Conservation (phyloP, 64 coral and sea anemone genomes). For the Porites lutea region DNA sequence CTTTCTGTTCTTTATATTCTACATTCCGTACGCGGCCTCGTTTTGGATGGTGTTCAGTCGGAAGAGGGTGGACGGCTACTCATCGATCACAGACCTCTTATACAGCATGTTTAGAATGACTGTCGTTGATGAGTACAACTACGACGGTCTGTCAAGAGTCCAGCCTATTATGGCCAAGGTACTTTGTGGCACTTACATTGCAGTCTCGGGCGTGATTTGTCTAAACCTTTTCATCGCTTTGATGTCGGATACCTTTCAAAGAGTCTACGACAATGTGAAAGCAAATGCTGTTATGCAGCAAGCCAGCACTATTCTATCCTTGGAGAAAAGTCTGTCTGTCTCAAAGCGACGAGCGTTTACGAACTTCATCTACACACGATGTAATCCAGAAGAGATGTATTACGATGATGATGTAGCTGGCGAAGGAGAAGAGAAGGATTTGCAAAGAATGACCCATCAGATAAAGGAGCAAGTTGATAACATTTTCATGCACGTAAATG, state of each 20-base stretch:
- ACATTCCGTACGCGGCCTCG: constrained; percentile 94
- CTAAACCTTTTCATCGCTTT: constrained; percentile 95
- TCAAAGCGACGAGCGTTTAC: constrained; percentile 71
- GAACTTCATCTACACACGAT: constrained; percentile 86
- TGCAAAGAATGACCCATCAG: constrained; percentile 95
- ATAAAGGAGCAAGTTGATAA: constrained; percentile 86
- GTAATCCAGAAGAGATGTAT: constrained; percentile 86
- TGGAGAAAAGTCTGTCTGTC: constrained; percentile 83
- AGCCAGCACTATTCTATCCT: constrained; percentile 73
- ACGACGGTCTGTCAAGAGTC: constrained; percentile 70
- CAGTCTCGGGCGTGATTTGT: constrained; percentile 87
- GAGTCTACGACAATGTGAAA: constrained; percentile 98
- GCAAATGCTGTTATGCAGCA: constrained; percentile 98
- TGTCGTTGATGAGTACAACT: constrained; percentile 96
- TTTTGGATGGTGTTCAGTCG: constrained; percentile 98
- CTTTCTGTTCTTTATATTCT: constrained; percentile 89
- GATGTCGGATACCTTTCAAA: constrained; percentile 97
- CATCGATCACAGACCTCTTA: constrained; percentile 73
- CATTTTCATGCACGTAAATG: constrained; percentile 61
- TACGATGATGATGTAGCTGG: constrained; percentile 85
- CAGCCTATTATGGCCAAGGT: constrained; percentile 95
- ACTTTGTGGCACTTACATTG: constrained; percentile 94
- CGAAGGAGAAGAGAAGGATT: constrained; percentile 76
- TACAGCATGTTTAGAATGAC: constrained; percentile 97
- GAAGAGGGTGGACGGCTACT: constrained; percentile 76